Base-by-base conservation (phyloP, 2,888 invertebrate species). In the Ophioninae sp. region DNA sequence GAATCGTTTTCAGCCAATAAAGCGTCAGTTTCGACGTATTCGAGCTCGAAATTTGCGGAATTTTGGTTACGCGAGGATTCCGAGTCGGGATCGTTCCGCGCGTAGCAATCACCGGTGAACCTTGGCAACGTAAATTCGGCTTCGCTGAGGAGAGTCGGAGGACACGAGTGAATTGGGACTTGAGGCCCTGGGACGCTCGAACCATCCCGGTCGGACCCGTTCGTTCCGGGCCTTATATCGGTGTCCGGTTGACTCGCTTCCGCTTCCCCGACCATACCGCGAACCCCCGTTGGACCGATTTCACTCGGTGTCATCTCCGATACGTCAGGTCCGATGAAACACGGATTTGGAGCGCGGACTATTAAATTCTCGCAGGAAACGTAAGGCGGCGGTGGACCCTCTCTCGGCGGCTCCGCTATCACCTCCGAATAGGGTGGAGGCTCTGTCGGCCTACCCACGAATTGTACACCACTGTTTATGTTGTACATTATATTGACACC, bases 301-400 rank as follows among this genome's bases (percentile, higher is more conserved):
- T n/a, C 17, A 7, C 64, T 65, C 57, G 76, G 17, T 0, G 67
- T 0, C 1, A 23, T 21, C 13, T 84, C 78, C n/a, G 68, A 17
- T 13, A 17, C 50, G 17, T 50, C 21, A 23, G 30, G 39, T 30
- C 82, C 84, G 44, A 78, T 62, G 21, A 82, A 84, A 30, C 84
- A 76, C 17, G 80, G 73, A 57, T 80, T 81, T 8, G 83, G 57
- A 39, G 82, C 83, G 23, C 86, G 85, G 1, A 83, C 87, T 13
- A 86, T 86, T 20, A 90, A 83, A 84, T 89, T 87, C 59, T 89
- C 89, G 76, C 88, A 86, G 23, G 90, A 89, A 7, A 88, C 83
- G 74, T 91, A 91, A 37, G 88, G 89, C 0, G 94, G 94, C 0
- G 94, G 94, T 0, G 94, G 94, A 0, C 94, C 94, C 81, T 93